Evolutionary conservation across 2,888 invertebrate genomes (phyloP), one percentile per base, ranked within the genome.

Genomic region (Tetragonula carbonaria): DNA sequence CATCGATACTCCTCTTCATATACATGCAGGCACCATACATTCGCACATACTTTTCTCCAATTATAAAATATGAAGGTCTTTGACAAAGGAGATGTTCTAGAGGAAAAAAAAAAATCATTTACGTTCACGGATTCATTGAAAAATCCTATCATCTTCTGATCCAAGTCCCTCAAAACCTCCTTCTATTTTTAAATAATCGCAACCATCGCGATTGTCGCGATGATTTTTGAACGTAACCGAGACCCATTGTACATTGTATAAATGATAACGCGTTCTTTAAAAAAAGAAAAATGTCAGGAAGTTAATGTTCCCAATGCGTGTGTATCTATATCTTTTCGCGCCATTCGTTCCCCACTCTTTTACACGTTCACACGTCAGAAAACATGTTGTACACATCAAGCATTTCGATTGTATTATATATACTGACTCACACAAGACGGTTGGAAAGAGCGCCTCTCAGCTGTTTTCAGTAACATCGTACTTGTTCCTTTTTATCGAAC

Each of bases 161-260:
- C 55, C n/a, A 66, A 21, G 45, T 33, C 18, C 57, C 65, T 76
- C 28, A 33, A 16, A 18, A 18, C 6, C 33, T 33, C 33, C 65
- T 33, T 33, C 33, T 13, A 65, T 33, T 65, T 74, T 80, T 70
- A 67, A 80, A 59, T 74, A 84, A 90, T 85, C 81, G 84, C 86
- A 89, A 91, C 91, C 90, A 88, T 66, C 89, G 85, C 86, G 55
- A 50, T 86, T 85, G 87, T 85, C 91, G 91, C 91, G 93, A 89
- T 91, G 72, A 90, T 86, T 88, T 91, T 93, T 92, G 91, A 94
- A 93, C 91, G 92, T 93, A 91, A 92, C 91, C 88, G 91, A 91
- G 87, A 82, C 88, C 90, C 91, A 93, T 92, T 94, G 94, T 94
- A 94, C 91, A 94, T 94, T 94, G 93, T 94, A 94, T 92, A 94